phyloP scores from a whole-genome alignment of 2,888 invertebrate genomes.

The Poecilus cupreus region DNA sequence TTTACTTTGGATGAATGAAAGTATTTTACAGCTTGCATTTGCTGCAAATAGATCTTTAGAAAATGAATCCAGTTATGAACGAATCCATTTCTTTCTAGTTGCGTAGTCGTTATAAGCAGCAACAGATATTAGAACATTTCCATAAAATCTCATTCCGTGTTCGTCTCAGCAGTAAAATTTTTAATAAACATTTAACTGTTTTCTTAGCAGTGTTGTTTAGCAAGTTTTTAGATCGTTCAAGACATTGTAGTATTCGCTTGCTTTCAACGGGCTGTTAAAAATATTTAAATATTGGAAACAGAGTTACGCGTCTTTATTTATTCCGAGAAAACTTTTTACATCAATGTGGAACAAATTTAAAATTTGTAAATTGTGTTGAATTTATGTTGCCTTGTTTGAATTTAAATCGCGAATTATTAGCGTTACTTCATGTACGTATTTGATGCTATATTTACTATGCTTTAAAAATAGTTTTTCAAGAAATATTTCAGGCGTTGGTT shows the following conservation, averaged over 20 bases:
- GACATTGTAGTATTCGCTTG: background rate
- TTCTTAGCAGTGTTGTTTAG: background rate
- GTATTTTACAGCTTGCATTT: too few relatives aligned
- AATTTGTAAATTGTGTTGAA: constrained; percentile 39
- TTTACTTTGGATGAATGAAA: too few relatives aligned
- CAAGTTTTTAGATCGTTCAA: constrained; percentile 1
- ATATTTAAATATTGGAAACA: constrained; percentile 32
- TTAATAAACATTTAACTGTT: background rate
- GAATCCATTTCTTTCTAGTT: too few relatives aligned
- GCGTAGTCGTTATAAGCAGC: too few relatives aligned
- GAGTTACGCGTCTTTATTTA: constrained; percentile 29
- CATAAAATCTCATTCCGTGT: constrained; percentile 1
- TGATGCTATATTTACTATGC: too few relatives aligned
- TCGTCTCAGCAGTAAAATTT: background rate
- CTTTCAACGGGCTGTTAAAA: constrained; percentile 12
- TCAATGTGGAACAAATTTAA: constrained; percentile 35
- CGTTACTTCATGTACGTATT: background rate
- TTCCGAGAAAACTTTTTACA: constrained; percentile 38
- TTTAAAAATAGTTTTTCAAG: too few relatives aligned
- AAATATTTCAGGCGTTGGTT: too few relatives aligned
- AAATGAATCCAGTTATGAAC: too few relatives aligned
- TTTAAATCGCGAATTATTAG: constrained; percentile 22
- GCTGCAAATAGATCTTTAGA: too few relatives aligned
- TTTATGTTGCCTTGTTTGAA: constrained; percentile 35
- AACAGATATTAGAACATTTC: background rate